Evolutionary conservation across 2,888 invertebrate species (phyloP).

Genomic region (Agriotes lineatus): DNA sequence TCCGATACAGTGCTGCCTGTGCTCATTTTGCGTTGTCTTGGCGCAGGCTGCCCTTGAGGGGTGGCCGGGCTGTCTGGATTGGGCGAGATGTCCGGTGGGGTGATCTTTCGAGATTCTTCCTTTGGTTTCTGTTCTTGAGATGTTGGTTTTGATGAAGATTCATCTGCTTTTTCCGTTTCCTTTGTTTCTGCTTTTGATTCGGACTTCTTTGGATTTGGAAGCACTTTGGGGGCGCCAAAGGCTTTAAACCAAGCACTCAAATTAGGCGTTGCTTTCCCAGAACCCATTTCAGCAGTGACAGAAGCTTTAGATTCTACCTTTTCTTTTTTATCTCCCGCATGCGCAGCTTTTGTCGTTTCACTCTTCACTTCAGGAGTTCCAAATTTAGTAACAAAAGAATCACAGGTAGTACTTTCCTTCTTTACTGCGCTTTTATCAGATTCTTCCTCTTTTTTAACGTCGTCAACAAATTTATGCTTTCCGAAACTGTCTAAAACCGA

Average conservation of each 20-base stretch:
- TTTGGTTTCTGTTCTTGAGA: slow-evolving; percentile 24
- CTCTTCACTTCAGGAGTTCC: slow-evolving; percentile 40
- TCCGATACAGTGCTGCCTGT: slow-evolving; percentile 86
- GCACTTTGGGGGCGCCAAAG: slow-evolving; percentile 86
- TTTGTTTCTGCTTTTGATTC: slow-evolving; percentile 64
- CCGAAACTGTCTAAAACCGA: slow-evolving; percentile 84
- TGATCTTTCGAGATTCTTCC: slow-evolving; percentile 58
- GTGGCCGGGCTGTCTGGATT: slow-evolving; percentile 63
- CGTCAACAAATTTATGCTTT: slow-evolving; percentile 75
- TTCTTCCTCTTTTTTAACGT: slow-evolving; percentile 62
- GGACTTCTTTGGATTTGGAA: slow-evolving; percentile 63
- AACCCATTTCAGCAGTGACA: slow-evolving; percentile 49
- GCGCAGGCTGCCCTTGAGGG: slow-evolving; percentile 62
- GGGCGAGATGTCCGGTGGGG: slow-evolving; percentile 59
- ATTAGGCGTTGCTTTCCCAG: slow-evolving; percentile 79
- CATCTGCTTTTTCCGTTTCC: slow-evolving; percentile 54
- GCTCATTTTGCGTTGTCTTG: slow-evolving; percentile 78
- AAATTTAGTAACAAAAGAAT: slow-evolving; percentile 22
- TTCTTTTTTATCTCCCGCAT: slow-evolving; percentile 50
- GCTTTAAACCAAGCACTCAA: slow-evolving; percentile 94
- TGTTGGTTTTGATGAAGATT: slow-evolving; percentile 24
- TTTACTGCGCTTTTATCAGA: slow-evolving; percentile 47
- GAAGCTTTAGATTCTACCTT: slow-evolving; percentile 50
- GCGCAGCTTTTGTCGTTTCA: slow-evolving; percentile 52
- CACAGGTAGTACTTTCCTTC: slow-evolving; percentile 53